A percentile compares a stretch with the other conserved stretches of the same genome.
These are phyloP conservation scores for Batillaria attramentaria DNA, from an alignment of 1,140 invertebrate species.

Conservation along the genomic window DNA sequence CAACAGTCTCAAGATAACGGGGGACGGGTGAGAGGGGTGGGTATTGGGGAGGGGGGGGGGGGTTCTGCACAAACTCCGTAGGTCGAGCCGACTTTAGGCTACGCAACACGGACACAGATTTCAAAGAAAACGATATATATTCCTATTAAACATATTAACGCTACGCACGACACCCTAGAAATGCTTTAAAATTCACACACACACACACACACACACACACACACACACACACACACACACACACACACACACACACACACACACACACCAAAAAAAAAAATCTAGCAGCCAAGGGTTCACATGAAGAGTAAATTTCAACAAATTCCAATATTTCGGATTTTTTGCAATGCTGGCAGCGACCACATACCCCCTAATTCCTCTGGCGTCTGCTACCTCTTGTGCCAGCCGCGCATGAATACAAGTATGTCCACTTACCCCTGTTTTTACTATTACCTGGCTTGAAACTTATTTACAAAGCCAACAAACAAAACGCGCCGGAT, in stretches of 20 bases:
- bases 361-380: too few relatives aligned
- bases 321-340: too few relatives aligned
- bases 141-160: not conserved
- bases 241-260: not conserved
- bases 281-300: too few relatives aligned
- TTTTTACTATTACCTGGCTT: too few relatives aligned
- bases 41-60: not conserved
- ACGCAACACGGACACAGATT: not conserved
- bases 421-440: too few relatives aligned
- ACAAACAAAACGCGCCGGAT: too few relatives aligned
- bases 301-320: too few relatives aligned
- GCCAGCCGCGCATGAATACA: too few relatives aligned
- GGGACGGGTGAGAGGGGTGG: not conserved
- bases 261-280: not conserved
- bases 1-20: too few relatives aligned
- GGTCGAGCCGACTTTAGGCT: not conserved
- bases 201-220: conserved; percentile 19
- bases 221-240: not conserved
- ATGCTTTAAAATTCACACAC: not conserved
- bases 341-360: too few relatives aligned
- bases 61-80: not conserved
- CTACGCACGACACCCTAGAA: not conserved
- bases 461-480: too few relatives aligned
- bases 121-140: not conserved
- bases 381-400: too few relatives aligned